Evolutionary conservation across 2,888 invertebrate species (phyloP).

Genomic region (Hartigia nigra): DNA sequence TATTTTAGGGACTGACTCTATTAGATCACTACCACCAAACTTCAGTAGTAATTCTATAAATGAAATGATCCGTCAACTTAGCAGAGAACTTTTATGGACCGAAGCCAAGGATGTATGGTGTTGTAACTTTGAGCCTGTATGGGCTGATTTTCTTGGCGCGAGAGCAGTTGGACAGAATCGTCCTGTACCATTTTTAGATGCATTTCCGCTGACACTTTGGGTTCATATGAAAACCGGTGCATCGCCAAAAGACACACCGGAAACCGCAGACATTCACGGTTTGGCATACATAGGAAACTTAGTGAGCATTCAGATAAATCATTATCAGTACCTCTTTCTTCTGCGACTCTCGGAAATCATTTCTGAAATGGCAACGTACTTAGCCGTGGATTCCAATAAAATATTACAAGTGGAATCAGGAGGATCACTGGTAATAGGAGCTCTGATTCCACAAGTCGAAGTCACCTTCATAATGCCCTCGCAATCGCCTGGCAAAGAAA

Average conservation of each 20-base stretch:
- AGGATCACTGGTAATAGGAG: slow-evolving; percentile 76
- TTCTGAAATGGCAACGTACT: slow-evolving; percentile 82
- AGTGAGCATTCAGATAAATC: slow-evolving; percentile 91
- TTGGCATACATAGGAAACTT: slow-evolving; percentile 86
- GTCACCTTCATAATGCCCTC: slow-evolving; percentile 89
- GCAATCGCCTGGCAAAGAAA: slow-evolving; percentile 86
- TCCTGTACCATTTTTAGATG: slow-evolving; percentile 84
- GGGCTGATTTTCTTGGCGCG: slow-evolving; percentile 92
- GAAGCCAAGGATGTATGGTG: slow-evolving; percentile 92
- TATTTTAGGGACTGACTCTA: slow-evolving; percentile 59
- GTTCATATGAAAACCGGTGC: slow-evolving; percentile 67
- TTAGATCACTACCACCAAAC: slow-evolving; percentile 51
- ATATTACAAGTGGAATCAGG: slow-evolving; percentile 71
- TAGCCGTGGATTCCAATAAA: slow-evolving; percentile 81
- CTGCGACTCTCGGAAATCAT: slow-evolving; percentile 85
- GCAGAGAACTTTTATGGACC: slow-evolving; percentile 76
- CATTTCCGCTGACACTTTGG: slow-evolving; percentile 91
- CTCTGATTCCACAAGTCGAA: slow-evolving; percentile 87
- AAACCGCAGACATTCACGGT: slow-evolving; percentile 79
- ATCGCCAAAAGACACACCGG: slow-evolving; percentile 33
- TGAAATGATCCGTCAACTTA: slow-evolving; percentile 68
- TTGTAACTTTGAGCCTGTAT: slow-evolving; percentile 87
- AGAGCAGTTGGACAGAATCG: slow-evolving; percentile 79
- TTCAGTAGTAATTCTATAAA: slow-evolving; percentile 66
- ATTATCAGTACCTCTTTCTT: slow-evolving; percentile 92